Evolutionary conservation across 2,113 vertebrate species (phyloP).

Genomic region (Phrynosoma platyrhinos): DNA sequence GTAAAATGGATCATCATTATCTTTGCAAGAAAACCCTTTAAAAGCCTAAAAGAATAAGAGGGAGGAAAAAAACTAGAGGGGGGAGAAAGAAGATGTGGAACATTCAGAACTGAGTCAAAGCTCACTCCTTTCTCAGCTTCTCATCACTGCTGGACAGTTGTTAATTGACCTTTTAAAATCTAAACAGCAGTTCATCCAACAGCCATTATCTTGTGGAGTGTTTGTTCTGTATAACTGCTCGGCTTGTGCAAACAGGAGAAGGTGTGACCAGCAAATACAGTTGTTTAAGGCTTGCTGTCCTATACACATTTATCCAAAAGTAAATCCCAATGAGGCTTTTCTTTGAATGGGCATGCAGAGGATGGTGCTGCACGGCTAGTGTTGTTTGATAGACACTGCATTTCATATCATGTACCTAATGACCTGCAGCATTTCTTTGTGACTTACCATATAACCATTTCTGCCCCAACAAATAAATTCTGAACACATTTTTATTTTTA

Average conservation of each 20-base stretch:
- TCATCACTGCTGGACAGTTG: slow-evolving; percentile 20
- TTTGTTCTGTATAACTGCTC: background rate
- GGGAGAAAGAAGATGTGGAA: slow-evolving; percentile 16
- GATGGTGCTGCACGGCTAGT: background rate
- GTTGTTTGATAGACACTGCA: background rate
- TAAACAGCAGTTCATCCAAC: slow-evolving; percentile 14
- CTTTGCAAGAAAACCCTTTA: slow-evolving; percentile 67
- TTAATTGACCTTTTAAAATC: slow-evolving; percentile 46
- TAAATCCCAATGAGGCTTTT: background rate
- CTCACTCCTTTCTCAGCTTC: background rate
- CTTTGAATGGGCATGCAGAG: background rate
- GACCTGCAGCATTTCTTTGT: background rate
- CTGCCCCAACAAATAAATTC: slow-evolving; percentile 51
- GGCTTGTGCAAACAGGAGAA: background rate
- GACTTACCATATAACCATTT: slow-evolving; percentile 53
- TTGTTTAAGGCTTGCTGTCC: background rate
- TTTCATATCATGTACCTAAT: background rate
- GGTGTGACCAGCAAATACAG: background rate
- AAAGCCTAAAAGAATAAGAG: slow-evolving; percentile 61
- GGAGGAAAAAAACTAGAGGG: slow-evolving; percentile 48
- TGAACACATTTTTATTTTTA: slow-evolving; percentile 7
- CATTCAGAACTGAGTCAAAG: slow-evolving; percentile 6
- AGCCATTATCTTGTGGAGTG: background rate
- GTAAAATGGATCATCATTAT: slow-evolving; percentile 73
- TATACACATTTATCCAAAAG: background rate